Evolutionary conservation across 2,797 vertebrate genomes (phyloP).

Genomic region (Tympanoctomys barrerae): DNA sequence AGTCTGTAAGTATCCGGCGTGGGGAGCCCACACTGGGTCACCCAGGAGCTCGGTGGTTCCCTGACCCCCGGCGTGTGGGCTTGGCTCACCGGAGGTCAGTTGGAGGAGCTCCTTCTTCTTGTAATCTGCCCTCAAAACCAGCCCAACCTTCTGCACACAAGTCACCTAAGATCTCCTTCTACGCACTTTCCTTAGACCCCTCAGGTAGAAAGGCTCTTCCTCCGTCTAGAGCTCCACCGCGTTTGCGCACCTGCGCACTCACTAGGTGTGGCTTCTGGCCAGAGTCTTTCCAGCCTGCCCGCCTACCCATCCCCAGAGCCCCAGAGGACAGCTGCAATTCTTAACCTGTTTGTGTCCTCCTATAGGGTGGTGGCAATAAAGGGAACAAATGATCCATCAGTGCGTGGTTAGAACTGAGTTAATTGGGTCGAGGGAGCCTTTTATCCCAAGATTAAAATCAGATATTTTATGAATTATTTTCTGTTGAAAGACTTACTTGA

Average conservation of each 20-base stretch:
- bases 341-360: background rate
- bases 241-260: background rate
- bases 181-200: background rate
- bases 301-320: background rate
- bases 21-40: background rate
- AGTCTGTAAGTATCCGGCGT: background rate
- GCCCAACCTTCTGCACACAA: background rate
- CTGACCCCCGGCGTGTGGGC: background rate
- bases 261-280: background rate
- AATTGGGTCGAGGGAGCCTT: background rate
- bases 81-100: background rate
- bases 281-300: background rate
- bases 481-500: conserved; percentile 3
- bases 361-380: background rate
- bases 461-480: background rate
- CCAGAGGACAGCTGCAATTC: background rate
- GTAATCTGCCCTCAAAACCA: background rate
- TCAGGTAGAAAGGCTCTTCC: background rate
- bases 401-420: background rate
- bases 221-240: background rate
- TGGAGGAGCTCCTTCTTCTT: background rate
- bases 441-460: conserved; percentile 39
- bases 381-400: background rate
- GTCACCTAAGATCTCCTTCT: background rate
- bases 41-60: background rate